These are phyloP conservation scores for Ichneumon xanthorius DNA, from an alignment of 2,888 invertebrate species.

Conservation along the genomic window DNA sequence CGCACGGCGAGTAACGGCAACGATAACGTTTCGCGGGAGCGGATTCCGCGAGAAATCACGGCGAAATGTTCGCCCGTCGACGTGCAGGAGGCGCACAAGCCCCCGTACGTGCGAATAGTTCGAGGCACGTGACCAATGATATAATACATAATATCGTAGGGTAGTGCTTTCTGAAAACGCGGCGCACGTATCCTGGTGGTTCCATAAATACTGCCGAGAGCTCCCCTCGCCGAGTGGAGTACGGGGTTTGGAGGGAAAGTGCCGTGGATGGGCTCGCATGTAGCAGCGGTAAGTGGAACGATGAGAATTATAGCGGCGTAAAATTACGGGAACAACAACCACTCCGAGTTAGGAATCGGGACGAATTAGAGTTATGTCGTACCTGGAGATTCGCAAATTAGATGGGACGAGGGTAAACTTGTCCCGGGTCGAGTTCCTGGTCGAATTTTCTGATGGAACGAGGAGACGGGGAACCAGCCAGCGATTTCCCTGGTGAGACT, in stretches of 20 bases:
- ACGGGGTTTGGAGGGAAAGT: conserved; percentile 34
- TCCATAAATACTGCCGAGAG: conserved; percentile 49
- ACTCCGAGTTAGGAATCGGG: conserved; percentile 6
- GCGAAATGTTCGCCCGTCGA: conserved; percentile 42
- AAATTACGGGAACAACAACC: conserved; percentile 50
- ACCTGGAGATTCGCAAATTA: background rate
- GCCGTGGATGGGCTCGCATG: background rate
- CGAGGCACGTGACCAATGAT: conserved; percentile 57
- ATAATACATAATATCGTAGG: conserved; percentile 58
- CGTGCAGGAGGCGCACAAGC: conserved; percentile 12
- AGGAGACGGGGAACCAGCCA: no score
- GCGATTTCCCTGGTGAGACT: no score
- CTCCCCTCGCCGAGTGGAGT: background rate
- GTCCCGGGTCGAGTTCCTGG: background rate
- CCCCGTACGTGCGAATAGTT: conserved; percentile 56
- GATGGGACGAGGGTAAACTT: background rate
- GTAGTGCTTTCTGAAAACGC: conserved; percentile 52
- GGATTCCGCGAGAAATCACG: conserved; percentile 53
- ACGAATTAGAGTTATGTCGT: conserved; percentile 4
- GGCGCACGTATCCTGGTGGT: conserved; percentile 60
- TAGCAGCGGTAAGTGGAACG: conserved; percentile 9
- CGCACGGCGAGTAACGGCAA: conserved; percentile 11
- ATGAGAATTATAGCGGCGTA: conserved; percentile 30
- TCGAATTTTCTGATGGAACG: background rate
- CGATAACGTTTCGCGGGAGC: conserved; percentile 8